Conservation (phyloP, 92 coral and sea anemone genomes). For the Bergia sp. region DNA sequence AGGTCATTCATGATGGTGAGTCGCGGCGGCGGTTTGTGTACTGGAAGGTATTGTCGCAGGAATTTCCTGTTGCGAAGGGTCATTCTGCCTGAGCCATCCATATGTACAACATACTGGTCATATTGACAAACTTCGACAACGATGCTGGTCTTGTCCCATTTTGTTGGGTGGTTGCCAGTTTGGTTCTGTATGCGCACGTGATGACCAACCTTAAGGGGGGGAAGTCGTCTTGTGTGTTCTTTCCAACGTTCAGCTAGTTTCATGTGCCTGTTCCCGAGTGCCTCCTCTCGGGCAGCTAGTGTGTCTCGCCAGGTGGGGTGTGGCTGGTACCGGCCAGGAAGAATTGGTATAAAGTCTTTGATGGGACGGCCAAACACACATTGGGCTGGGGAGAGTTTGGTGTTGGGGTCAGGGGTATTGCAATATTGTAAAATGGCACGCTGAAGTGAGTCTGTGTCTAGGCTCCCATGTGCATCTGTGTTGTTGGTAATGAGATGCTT, state of each 20-base stretch:
- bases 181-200: slow-evolving; percentile 58
- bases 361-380: slow-evolving; percentile 68
- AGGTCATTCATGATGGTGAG: slow-evolving; percentile 61
- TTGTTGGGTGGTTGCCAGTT: slow-evolving; percentile 58
- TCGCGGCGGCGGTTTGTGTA: slow-evolving; percentile 37
- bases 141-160: slow-evolving; percentile 56
- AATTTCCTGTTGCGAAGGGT: slow-evolving; percentile 56
- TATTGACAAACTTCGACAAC: slow-evolving; percentile 54
- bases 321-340: slow-evolving; percentile 52
- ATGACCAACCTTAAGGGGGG: slow-evolving; percentile 45
- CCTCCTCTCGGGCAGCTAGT: slow-evolving; percentile 34
- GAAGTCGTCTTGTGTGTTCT: not conserved
- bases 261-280: slow-evolving; percentile 2
- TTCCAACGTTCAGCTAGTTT: slow-evolving; percentile 7
- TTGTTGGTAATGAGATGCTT: slow-evolving; percentile 64
- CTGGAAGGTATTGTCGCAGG: slow-evolving; percentile 44
- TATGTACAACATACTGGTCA: slow-evolving; percentile 56
- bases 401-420: slow-evolving; percentile 66
- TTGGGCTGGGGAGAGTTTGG: slow-evolving; percentile 69
- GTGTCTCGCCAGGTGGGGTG: slow-evolving; percentile 54
- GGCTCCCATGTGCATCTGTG: slow-evolving; percentile 64
- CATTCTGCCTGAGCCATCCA: slow-evolving; percentile 59
- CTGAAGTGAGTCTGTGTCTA: slow-evolving; percentile 58
- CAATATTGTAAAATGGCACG: slow-evolving; percentile 66
- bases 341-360: slow-evolving; percentile 73